Evolutionary conservation across 2,113 vertebrate species (phyloP), one percentile per base, ranked within the genome.

Genomic region (Mirza zaza): DNA sequence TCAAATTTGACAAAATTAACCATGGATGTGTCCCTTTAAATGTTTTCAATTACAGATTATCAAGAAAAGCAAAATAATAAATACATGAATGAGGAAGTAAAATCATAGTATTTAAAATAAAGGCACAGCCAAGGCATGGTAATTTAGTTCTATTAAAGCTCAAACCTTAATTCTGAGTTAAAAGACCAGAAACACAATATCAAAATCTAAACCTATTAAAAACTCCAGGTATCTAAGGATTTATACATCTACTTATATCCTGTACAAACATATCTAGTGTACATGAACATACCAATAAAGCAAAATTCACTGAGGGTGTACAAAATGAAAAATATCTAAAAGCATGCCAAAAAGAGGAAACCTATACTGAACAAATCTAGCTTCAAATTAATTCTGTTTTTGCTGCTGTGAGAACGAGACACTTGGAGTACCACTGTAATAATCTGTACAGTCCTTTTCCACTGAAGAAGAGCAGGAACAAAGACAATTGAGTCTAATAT

Each of bases 91-190:
- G 39, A 70, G 85, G 63, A 39, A 73, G 50, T 32, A 81, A 90
- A 42, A 95, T 79, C 67, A 89, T 42, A 88, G 73, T 68, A 82
- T 50, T 96, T 82, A 91, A 94, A 97, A 96, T 5, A 76, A 65
- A 55, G 91, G 89, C 84, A 68, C 63, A 92, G 45, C 45, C 89
- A 94, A 94, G 96, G 70, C 90, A 23, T 4, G 15, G 94, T 75
- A 61, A 68, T 34, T 92, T 55, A 36, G 85, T 96, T 87, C 95
- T 75, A 55, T 91, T 89, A 96, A 96, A 95, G 96, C 63, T 98
- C 70, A 96, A 96, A 55, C 87, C 76, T 92, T 92, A 42, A 87
- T 91, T 77, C 39, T 80, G 82, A 93, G 87, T 87, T 86, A 93
- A 87, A 59, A 83, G 81, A 88, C 8, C 90, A n/a, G 52, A 96